Percentiles rank a stretch among this genome's conserved stretches.
phyloP scores from a whole-genome alignment of 2,113 vertebrate genomes.

The Copsychus sechellarum region DNA sequence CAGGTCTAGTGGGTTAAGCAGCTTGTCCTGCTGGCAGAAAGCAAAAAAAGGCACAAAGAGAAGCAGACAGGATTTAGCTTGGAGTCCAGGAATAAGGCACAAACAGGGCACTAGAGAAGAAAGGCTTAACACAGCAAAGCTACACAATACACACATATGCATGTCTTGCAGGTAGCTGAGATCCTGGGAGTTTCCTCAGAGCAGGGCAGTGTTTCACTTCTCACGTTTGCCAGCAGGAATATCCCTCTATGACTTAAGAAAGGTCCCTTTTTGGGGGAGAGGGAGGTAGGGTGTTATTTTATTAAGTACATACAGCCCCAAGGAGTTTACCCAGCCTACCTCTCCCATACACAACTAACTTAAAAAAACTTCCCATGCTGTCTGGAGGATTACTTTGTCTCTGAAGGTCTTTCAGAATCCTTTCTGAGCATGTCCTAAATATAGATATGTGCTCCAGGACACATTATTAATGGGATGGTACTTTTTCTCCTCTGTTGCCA shows the following conservation, averaged over 20 bases:
- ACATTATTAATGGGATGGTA: neutral
- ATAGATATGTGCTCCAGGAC: neutral
- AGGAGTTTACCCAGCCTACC: neutral
- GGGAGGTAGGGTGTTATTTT: neutral
- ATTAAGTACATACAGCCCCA: neutral
- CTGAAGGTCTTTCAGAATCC: neutral
- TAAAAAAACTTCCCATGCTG: neutral
- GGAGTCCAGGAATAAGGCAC: conserved; percentile 52
- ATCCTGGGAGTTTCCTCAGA: neutral
- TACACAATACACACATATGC: conserved; percentile 59
- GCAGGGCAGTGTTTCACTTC: neutral
- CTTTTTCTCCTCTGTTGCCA: neutral
- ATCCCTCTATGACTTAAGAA: neutral
- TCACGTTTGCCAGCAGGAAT: neutral
- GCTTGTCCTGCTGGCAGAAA: conserved; percentile 85
- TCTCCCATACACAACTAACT: neutral
- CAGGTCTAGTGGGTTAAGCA: conserved; percentile 90
- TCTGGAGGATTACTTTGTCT: neutral
- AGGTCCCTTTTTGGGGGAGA: neutral
- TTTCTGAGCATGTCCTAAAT: neutral
- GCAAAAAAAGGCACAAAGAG: conserved; percentile 80
- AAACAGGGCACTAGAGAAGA: conserved; percentile 56
- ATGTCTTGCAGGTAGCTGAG: neutral
- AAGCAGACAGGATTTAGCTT: conserved; percentile 78
- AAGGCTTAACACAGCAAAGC: conserved; percentile 68